These are phyloP conservation scores for Hippocampus mohnikei DNA, from an alignment of 2,113 vertebrate species.

Conservation along the genomic window DNA sequence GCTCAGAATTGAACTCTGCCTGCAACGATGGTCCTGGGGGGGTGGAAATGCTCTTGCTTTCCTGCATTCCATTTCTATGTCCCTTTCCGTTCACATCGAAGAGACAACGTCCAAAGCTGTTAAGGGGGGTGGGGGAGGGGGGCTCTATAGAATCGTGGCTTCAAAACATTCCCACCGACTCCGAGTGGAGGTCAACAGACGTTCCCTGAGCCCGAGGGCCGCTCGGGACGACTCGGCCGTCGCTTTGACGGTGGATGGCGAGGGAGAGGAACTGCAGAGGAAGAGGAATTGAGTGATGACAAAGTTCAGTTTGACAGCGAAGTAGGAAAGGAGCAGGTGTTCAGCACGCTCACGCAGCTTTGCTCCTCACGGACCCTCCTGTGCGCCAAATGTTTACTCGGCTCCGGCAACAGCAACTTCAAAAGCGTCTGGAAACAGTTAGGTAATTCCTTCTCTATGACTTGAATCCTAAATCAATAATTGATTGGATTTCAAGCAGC, in stretches of 20 bases:
- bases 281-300: slow-evolving; percentile 15
- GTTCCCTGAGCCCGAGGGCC: slow-evolving; percentile 23
- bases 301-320: slow-evolving; percentile 3
- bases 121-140: slow-evolving; percentile 23
- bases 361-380: not conserved
- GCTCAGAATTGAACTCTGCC: not conserved
- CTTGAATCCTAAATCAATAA: not conserved
- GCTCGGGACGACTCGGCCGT: slow-evolving; percentile 37
- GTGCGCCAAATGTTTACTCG: not conserved
- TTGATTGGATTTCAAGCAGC: not conserved
- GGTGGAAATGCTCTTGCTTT: not conserved
- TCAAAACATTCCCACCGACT: slow-evolving; percentile 21
- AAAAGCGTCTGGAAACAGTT: not conserved
- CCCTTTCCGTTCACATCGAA: not conserved
- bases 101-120: slow-evolving; percentile 17
- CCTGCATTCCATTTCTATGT: not conserved
- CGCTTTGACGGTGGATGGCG: slow-evolving; percentile 12
- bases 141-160: slow-evolving; percentile 21
- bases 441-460: not conserved
- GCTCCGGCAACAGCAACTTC: not conserved
- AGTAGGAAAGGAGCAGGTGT: slow-evolving; percentile 15
- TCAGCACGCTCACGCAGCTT: not conserved
- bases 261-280: slow-evolving; percentile 12
- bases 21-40: slow-evolving; percentile 11
- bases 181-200: slow-evolving; percentile 39